Percentiles rank a stretch among this genome's conserved stretches.
These are phyloP conservation scores for Craterocephalus amniculus DNA, from an alignment of 2,797 vertebrate species.

Conservation along the genomic window DNA sequence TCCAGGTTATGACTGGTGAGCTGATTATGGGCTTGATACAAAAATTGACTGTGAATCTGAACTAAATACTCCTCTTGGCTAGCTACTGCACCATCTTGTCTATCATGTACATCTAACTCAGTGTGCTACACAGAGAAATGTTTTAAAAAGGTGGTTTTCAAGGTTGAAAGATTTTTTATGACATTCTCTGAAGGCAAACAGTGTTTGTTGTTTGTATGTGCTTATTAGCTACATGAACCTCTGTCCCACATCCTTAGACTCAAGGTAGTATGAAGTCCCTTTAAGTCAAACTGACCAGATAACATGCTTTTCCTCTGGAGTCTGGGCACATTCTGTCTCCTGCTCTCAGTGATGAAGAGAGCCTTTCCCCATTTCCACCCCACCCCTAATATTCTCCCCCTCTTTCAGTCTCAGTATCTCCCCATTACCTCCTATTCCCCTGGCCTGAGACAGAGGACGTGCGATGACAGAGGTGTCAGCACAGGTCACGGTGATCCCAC, in stretches of 20 bases:
- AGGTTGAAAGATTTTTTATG: not conserved
- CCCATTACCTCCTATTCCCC: conserved; percentile 33
- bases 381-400: conserved; percentile 5
- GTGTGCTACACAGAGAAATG: not conserved
- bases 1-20: conserved; percentile 77
- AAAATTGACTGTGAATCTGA: conserved; percentile 46
- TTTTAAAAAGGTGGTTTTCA: not conserved
- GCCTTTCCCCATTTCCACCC: conserved; percentile 27
- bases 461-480: conserved; percentile 88
- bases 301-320: conserved; percentile 52
- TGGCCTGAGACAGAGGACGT: conserved; percentile 57
- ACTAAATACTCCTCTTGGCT: conserved; percentile 49
- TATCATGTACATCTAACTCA: conserved; percentile 40
- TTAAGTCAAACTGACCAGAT: conserved; percentile 26
- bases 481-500: conserved; percentile 81
- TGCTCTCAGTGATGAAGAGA: conserved; percentile 77
- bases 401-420: conserved; percentile 34
- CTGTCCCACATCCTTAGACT: conserved; percentile 8
- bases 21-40: conserved; percentile 78
- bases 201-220: conserved; percentile 15
- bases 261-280: conserved; percentile 11
- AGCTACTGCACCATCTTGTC: conserved; percentile 40
- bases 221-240: conserved; percentile 15
- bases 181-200: conserved; percentile 16
- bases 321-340: conserved; percentile 72